Evolutionary conservation across 2,797 vertebrate genomes (phyloP).

Genomic region (Notoglanidium macrostoma): DNA sequence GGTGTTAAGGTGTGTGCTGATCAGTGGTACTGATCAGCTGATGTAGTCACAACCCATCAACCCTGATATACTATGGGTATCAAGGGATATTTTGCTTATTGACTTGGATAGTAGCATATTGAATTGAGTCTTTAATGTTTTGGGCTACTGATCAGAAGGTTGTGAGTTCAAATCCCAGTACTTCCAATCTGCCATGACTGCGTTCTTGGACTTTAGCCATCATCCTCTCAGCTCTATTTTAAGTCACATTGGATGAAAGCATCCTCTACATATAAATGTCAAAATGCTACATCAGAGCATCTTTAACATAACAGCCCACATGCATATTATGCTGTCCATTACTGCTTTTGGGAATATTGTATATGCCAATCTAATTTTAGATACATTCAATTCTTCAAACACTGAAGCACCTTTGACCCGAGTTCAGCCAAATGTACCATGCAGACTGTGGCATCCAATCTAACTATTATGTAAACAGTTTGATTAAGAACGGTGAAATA

Average conservation of each 20-base stretch:
- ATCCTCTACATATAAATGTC: background rate
- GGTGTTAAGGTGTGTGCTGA: background rate
- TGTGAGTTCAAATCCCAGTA: background rate
- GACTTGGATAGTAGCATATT: background rate
- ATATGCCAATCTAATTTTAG: background rate
- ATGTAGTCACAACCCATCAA: background rate
- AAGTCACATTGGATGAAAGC: background rate
- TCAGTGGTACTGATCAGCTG: background rate
- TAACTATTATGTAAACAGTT: conserved; percentile 36
- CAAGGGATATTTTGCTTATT: background rate
- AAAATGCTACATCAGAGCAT: background rate
- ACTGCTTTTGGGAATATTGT: background rate
- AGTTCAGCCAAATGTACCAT: background rate
- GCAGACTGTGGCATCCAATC: conserved; percentile 12
- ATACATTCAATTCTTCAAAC: background rate
- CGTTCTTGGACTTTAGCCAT: background rate
- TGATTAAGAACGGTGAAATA: conserved; percentile 19
- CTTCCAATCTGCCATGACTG: background rate
- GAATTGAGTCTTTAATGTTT: background rate
- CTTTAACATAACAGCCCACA: background rate
- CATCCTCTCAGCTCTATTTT: no score
- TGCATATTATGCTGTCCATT: background rate
- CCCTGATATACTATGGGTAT: background rate
- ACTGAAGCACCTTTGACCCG: conserved; percentile 39
- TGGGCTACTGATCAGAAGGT: background rate